phyloP scores from a whole-genome alignment of 2,888 invertebrate genomes.

The Phortica okadai region DNA sequence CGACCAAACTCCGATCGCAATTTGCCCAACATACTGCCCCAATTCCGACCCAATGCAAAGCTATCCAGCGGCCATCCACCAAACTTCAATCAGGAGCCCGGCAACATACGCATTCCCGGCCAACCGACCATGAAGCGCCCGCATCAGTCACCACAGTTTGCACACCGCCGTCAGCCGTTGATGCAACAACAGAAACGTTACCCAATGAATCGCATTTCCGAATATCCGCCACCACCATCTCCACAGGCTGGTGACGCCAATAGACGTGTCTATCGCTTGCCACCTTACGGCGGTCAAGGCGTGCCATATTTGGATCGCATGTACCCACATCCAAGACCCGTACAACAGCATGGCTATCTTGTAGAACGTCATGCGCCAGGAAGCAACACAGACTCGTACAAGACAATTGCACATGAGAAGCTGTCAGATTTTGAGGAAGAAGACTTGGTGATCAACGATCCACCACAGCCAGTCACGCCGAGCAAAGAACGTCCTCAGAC shows the following conservation, averaged over 20 bases:
- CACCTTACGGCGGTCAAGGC: conserved; percentile 56
- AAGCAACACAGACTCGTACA: conserved; percentile 52
- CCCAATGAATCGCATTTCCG: conserved; percentile 70
- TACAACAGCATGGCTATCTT: conserved; percentile 59
- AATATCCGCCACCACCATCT: conserved; percentile 62
- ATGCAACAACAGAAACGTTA: conserved; percentile 59
- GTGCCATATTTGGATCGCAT: conserved; percentile 55
- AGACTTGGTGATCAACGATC: conserved; percentile 76
- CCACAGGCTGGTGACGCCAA: conserved; percentile 62
- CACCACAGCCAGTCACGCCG: conserved; percentile 76
- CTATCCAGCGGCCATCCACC: conserved; percentile 76
- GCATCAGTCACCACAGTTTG: conserved; percentile 69
- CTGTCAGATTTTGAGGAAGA: conserved; percentile 73
- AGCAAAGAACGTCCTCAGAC: conserved; percentile 61
- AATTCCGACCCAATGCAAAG: conserved; percentile 83
- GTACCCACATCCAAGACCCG: conserved; percentile 59
- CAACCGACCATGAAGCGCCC: conserved; percentile 60
- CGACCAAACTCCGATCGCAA: conserved; percentile 64
- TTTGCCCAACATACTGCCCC: conserved; percentile 84
- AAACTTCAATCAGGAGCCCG: conserved; percentile 70
- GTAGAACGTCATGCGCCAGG: conserved; percentile 64
- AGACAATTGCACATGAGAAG: conserved; percentile 54
- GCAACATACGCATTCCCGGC: conserved; percentile 71
- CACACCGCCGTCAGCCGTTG: conserved; percentile 69
- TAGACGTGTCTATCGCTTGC: conserved; percentile 73